Evolutionary conservation across 2,888 invertebrate genomes (phyloP).

Genomic region (Sarcophaga caerulescens): DNA sequence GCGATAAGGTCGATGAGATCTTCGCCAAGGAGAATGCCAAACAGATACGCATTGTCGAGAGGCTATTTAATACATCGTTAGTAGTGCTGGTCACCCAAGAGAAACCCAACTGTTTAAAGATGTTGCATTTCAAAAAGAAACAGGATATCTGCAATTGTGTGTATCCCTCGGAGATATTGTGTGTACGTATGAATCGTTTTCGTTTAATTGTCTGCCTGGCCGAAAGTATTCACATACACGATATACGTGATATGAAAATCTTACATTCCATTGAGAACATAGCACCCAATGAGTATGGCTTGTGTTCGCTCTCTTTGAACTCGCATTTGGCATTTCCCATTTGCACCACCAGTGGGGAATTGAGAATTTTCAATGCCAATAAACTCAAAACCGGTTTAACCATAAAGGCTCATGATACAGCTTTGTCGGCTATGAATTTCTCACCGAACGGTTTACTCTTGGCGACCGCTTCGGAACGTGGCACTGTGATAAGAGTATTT

Average conservation of each 20-base stretch:
- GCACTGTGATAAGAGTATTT: constrained; percentile 81
- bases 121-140: constrained; percentile 81
- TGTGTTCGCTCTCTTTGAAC: constrained; percentile 79
- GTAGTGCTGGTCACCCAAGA: constrained; percentile 80
- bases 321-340: constrained; percentile 81
- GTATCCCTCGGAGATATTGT: constrained; percentile 79
- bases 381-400: constrained; percentile 77
- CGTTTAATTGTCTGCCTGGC: constrained; percentile 79
- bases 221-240: constrained; percentile 81
- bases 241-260: constrained; percentile 81
- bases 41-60: constrained; percentile 79
- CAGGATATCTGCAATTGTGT: constrained; percentile 81
- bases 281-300: constrained; percentile 78
- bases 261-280: constrained; percentile 80
- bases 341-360: constrained; percentile 76
- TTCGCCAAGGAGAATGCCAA: constrained; percentile 79
- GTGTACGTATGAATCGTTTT: constrained; percentile 80
- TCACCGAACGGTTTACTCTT: constrained; percentile 79
- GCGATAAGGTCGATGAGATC: constrained; percentile 80
- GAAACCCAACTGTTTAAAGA: constrained; percentile 80
- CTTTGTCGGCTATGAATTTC: constrained; percentile 79
- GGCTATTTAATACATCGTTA: constrained; percentile 80
- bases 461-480: constrained; percentile 81
- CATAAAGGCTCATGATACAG: constrained; percentile 79
- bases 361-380: constrained; percentile 79